Percentiles rank a stretch among this genome's conserved stretches.
phyloP scores from a whole-genome alignment of 2,888 invertebrate species.

The Branchinecta sandiegonensis region DNA sequence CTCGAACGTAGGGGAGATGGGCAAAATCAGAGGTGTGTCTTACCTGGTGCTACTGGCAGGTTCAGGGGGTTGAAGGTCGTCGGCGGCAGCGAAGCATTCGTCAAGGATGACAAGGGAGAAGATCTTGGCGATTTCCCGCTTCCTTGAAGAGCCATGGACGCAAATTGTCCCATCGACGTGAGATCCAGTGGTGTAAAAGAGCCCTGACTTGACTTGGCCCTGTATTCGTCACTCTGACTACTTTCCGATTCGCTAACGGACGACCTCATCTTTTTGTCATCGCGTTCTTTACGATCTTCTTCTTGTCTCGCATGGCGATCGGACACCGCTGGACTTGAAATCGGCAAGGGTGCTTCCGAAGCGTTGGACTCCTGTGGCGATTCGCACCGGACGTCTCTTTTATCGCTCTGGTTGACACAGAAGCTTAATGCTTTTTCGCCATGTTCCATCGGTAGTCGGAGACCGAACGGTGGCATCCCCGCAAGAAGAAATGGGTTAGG shows the following conservation, averaged over 20 bases:
- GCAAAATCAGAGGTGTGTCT: neutral
- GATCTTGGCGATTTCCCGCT: constrained; percentile 54
- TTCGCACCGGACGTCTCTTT: constrained; percentile 36
- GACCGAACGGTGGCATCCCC: constrained; percentile 28
- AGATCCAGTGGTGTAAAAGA: constrained; percentile 25
- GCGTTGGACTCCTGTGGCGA: constrained; percentile 32
- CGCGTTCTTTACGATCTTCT: constrained; percentile 20
- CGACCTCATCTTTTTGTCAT: constrained; percentile 18
- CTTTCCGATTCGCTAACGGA: neutral
- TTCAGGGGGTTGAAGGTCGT: constrained; percentile 76
- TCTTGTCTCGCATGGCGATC: constrained; percentile 20
- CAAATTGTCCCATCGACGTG: constrained; percentile 30
- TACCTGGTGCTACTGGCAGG: constrained; percentile 46
- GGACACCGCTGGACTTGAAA: neutral
- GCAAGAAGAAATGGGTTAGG: constrained; percentile 26
- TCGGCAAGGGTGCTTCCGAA: constrained; percentile 17
- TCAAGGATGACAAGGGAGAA: constrained; percentile 62
- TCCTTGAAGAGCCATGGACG: constrained; percentile 42
- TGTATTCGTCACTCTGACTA: constrained; percentile 22
- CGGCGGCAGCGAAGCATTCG: constrained; percentile 63
- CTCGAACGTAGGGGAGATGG: too few species aligned
- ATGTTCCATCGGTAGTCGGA: constrained; percentile 20
- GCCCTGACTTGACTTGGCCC: constrained; percentile 21
- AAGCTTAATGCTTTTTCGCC: constrained; percentile 20
- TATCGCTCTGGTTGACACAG: constrained; percentile 19